Evolutionary conservation across 2,113 vertebrate genomes (phyloP).

Genomic region (Bagarius yarrelli): DNA sequence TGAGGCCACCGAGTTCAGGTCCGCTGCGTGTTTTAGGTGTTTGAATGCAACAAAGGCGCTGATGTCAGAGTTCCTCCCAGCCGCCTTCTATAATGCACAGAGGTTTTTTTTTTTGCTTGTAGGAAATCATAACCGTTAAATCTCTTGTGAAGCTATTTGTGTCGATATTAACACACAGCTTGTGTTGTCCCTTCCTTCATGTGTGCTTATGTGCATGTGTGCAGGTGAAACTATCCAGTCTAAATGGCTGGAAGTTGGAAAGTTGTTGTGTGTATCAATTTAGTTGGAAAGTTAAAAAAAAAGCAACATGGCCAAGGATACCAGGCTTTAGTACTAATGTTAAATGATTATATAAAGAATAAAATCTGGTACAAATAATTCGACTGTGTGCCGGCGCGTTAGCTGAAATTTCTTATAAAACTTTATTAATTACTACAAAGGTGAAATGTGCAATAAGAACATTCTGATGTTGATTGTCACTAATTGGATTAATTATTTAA

Average conservation of each 20-base stretch:
- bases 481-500: background rate
- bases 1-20: constrained; percentile 56
- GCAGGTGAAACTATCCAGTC: constrained; percentile 1
- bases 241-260: constrained; percentile 1
- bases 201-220: constrained; percentile 2
- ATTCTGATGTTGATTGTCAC: background rate
- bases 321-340: no score
- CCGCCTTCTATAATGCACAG: constrained; percentile 53
- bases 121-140: constrained; percentile 58
- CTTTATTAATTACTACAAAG: background rate
- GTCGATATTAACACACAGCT: constrained; percentile 15
- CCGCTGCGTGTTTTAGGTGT: constrained; percentile 51
- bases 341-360: constrained; percentile 1
- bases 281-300: constrained; percentile 7
- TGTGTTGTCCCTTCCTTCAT: constrained; percentile 3
- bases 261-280: background rate
- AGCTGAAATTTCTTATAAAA: background rate
- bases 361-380: background rate
- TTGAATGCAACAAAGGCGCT: constrained; percentile 59
- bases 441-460: background rate
- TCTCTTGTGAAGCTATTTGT: constrained; percentile 42
- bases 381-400: background rate
- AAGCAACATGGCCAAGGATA: background rate
- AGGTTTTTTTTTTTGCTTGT: constrained; percentile 45
- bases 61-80: constrained; percentile 58